Evolutionary conservation across 1,140 invertebrate genomes (phyloP).

Genomic region (Bombus superbus): DNA sequence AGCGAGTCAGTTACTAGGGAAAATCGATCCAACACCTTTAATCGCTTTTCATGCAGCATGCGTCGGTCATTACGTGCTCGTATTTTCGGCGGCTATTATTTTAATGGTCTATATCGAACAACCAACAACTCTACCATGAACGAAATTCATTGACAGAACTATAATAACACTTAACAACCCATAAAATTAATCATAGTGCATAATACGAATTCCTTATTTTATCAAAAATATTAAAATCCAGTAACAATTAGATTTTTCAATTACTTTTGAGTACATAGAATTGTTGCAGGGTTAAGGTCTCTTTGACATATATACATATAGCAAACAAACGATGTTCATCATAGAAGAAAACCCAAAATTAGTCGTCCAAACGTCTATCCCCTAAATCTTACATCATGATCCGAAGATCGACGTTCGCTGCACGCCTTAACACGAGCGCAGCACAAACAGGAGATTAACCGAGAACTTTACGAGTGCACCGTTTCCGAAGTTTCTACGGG

Average conservation of each 20-base stretch:
- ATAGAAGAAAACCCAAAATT: too few species aligned
- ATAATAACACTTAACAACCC: neutral
- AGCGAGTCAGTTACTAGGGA: conserved; percentile 69
- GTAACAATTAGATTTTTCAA: neutral
- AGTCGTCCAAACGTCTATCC: neutral
- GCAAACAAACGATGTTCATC: too few species aligned
- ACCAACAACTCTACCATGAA: conserved; percentile 35
- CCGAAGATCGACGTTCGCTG: too few species aligned
- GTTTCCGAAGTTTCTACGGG: conserved; percentile 22
- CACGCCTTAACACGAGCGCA: neutral
- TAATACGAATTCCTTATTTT: neutral
- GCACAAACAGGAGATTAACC: conserved; percentile 33
- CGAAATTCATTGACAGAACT: conserved; percentile 22
- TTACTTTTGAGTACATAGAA: neutral
- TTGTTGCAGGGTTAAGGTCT: too few species aligned
- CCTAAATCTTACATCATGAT: neutral
- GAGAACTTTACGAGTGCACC: conserved; percentile 45
- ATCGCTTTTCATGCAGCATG: conserved; percentile 61
- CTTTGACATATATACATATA: too few species aligned
- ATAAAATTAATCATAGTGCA: neutral
- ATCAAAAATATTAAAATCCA: neutral
- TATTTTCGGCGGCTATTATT: conserved; percentile 56
- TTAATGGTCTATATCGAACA: conserved; percentile 13
- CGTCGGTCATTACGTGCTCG: conserved; percentile 59
- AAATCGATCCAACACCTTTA: conserved; percentile 71